Evolutionary conservation across 2,888 invertebrate species (phyloP), one percentile per base, ranked within the genome.

Genomic region (Nymphalis polychloros): DNA sequence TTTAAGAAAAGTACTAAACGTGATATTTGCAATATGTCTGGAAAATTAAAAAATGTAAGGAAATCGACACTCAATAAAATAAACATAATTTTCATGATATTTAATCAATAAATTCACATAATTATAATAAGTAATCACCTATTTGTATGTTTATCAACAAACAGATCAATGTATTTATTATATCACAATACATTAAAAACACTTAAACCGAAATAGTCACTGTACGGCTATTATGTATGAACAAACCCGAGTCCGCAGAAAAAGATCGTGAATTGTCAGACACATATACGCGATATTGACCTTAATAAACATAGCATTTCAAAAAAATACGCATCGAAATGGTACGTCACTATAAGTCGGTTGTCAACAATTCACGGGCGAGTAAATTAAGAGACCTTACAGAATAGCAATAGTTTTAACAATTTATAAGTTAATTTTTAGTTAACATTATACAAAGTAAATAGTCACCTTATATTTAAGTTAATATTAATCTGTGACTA

Each of bases 401-500:
- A 31, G 27, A 31, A 6, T 31, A 31, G 5, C 27, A 5, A 1
- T 27, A 6, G 53, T 53, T 52, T 23, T 13, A 16, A 27, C 17
- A 16, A 23, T 23, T 20, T 53, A 27, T 53, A 23, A 53, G 53
- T 53, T 27, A 35, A 1, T 20, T 10, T 57, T 41, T n/a, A 57
- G 35, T 57, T n/a, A 57, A 35, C 5, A 41, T 49, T 19, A 59
- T 35, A 20, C 23, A 57, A 57, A 13, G 35, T 31, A 35, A n/a
- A 59, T 31, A 13, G 27, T 41, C 41, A 57, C 35, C 57, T 49
- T 55, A 61, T 59, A 59, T 17, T 68, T 68, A 59, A 63, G 20
- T 65, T 57, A 59, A 47, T 53, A 64, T 63, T n/a, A 62, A 17
- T 62, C 62, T 67, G 62, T 73, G 73, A 70, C 70, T 70, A 73